These are phyloP conservation scores for Neotoxoptera formosana DNA, from an alignment of 1,140 invertebrate species.

Conservation along the genomic window DNA sequence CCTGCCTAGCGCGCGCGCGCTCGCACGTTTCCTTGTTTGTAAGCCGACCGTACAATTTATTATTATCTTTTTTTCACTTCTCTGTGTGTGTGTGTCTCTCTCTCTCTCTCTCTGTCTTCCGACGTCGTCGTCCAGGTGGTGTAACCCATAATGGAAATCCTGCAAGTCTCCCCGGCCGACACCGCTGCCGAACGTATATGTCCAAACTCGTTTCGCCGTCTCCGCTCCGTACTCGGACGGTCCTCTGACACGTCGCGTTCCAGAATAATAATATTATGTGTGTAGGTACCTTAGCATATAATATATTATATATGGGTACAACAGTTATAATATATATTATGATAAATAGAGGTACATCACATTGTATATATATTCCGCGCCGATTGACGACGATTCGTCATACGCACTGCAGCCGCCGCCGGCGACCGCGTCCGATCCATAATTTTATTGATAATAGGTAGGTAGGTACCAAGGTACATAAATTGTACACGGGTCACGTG, in stretches of 20 bases:
- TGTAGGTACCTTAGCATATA: not conserved
- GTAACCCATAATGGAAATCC: constrained; percentile 37
- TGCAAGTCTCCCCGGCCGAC: constrained; percentile 38
- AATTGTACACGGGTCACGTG: not conserved
- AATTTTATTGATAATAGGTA: not conserved
- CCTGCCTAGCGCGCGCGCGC: not conserved
- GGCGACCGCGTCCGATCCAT: not conserved
- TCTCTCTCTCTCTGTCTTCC: not conserved
- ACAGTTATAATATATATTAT: not conserved
- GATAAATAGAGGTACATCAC: not conserved
- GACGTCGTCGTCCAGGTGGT: too few relatives aligned
- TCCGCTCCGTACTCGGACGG: not conserved
- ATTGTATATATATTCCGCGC: not conserved
- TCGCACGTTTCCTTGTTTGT: constrained; percentile 53
- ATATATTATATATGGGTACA: not conserved
- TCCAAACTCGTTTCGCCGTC: constrained; percentile 32
- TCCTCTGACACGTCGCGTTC: not conserved
- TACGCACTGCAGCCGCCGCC: not conserved
- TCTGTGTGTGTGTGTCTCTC: too few relatives aligned
- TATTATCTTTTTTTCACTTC: not conserved
- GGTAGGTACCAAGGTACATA: too few relatives aligned
- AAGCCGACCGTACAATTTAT: constrained; percentile 46
- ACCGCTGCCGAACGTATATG: not conserved
- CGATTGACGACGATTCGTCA: not conserved
- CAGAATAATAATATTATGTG: not conserved